phyloP scores from a whole-genome alignment of 2,888 invertebrate species.

The Andrena trimmerana region DNA sequence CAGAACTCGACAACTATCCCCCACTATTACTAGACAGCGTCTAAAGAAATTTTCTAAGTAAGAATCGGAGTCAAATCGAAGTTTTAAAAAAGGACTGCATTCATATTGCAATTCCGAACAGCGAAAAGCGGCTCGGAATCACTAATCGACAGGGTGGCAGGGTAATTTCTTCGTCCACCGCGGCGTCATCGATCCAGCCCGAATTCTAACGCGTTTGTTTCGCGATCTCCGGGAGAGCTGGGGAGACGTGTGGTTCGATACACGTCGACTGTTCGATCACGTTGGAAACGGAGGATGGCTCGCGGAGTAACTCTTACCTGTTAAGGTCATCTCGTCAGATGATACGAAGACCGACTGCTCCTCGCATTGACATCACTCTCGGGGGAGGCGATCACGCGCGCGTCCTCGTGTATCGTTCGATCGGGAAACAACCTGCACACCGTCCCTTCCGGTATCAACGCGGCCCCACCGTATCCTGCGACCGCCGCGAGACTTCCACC shows the following conservation, averaged over 20 bases:
- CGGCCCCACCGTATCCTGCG: conserved; percentile 30
- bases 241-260: neutral
- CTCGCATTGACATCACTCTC: conserved; percentile 79
- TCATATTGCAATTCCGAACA: too few species aligned
- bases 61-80: too few species aligned
- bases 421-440: conserved; percentile 42
- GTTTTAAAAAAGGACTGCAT: too few species aligned
- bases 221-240: neutral
- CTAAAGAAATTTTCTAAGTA: too few species aligned
- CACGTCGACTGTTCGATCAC: neutral
- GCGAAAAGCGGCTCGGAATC: too few species aligned
- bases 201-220: neutral
- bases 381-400: conserved; percentile 1
- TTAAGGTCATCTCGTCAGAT: conserved; percentile 82
- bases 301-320: conserved; percentile 76
- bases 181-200: neutral
- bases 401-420: conserved; percentile 32
- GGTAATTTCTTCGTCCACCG: neutral
- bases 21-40: too few species aligned
- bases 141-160: too few species aligned
- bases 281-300: neutral
- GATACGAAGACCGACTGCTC: conserved; percentile 72
- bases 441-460: conserved; percentile 48
- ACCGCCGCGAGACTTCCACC: conserved; percentile 47
- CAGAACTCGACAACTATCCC: too few species aligned